These are phyloP conservation scores for Parazoanthus atlanticus DNA, from an alignment of 92 coral and sea anemone species.

Conservation along the genomic window DNA sequence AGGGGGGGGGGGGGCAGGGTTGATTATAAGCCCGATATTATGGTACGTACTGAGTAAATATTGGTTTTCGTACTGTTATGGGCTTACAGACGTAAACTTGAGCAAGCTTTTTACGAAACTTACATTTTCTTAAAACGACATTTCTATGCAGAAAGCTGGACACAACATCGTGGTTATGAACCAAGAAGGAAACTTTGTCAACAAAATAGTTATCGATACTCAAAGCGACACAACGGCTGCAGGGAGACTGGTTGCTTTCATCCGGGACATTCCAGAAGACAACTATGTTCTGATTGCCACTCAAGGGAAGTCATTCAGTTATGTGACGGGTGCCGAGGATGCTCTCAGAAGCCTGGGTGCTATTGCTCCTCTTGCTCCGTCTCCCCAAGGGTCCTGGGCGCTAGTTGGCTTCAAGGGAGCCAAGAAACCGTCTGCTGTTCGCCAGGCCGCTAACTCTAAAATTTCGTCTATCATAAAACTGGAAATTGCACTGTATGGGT, in stretches of 20 bases:
- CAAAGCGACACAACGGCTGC: slow-evolving; percentile 14
- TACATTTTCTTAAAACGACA: background rate
- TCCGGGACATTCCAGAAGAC: slow-evolving; percentile 28
- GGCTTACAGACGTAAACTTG: no score
- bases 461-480: background rate
- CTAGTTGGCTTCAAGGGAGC: slow-evolving; percentile 33
- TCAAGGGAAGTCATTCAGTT: slow-evolving; percentile 12
- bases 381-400: slow-evolving; percentile 32
- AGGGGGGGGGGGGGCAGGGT: no score
- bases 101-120: background rate
- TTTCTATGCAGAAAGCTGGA: slow-evolving; percentile 17
- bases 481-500: slow-evolving; percentile 16
- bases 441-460: background rate
- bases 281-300: slow-evolving; percentile 15
- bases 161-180: slow-evolving; percentile 27
- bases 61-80: no score
- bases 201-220: slow-evolving; percentile 18
- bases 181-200: slow-evolving; percentile 14
- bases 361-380: slow-evolving; percentile 2
- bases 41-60: no score
- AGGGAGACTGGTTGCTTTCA: background rate
- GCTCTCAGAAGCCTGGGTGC: slow-evolving; percentile 36
- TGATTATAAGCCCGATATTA: no score
- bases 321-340: slow-evolving; percentile 10
- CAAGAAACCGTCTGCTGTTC: background rate